These are phyloP conservation scores for Berghia stephanieae DNA, from an alignment of 1,140 invertebrate species.

Conservation along the genomic window DNA sequence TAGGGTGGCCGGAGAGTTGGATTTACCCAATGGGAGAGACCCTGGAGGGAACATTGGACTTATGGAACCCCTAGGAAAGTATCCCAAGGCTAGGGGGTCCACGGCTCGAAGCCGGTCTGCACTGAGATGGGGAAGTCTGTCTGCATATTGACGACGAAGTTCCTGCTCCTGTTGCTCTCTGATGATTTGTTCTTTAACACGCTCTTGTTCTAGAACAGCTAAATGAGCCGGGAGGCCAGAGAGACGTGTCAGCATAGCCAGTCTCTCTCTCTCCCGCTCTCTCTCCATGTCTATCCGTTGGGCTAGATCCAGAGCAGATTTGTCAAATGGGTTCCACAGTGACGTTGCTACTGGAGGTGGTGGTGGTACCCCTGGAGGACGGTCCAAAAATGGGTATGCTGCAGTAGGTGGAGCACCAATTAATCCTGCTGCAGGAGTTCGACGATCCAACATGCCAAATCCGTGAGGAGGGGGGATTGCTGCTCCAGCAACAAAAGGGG, in stretches of 20 bases:
- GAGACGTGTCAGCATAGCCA: constrained; percentile 38
- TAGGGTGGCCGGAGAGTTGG: constrained; percentile 38
- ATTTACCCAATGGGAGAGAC: constrained; percentile 37
- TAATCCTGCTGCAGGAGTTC: background rate
- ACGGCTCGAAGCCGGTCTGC: constrained; percentile 42
- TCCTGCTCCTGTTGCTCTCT: constrained; percentile 41
- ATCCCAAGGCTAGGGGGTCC: constrained; percentile 36
- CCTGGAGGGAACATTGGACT: constrained; percentile 47
- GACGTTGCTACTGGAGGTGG: constrained; percentile 38
- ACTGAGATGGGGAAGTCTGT: constrained; percentile 45
- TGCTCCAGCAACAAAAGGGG: constrained; percentile 9
- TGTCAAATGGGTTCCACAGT: constrained; percentile 54
- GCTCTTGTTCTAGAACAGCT: constrained; percentile 46
- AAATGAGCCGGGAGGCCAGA: constrained; percentile 31
- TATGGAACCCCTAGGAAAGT: constrained; percentile 43
- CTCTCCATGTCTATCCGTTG: constrained; percentile 50
- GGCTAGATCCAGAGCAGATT: constrained; percentile 38
- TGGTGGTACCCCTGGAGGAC: constrained; percentile 28
- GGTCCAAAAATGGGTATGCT: constrained; percentile 36
- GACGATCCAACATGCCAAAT: constrained; percentile 37
- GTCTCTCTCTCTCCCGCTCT: constrained; percentile 46
- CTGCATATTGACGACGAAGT: constrained; percentile 38
- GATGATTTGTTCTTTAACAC: constrained; percentile 49
- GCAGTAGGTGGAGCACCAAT: constrained; percentile 21
- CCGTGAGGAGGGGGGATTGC: constrained; percentile 14